Base-by-base conservation (phyloP, 2,888 invertebrate genomes). In the Parascotia fuliginaria region DNA sequence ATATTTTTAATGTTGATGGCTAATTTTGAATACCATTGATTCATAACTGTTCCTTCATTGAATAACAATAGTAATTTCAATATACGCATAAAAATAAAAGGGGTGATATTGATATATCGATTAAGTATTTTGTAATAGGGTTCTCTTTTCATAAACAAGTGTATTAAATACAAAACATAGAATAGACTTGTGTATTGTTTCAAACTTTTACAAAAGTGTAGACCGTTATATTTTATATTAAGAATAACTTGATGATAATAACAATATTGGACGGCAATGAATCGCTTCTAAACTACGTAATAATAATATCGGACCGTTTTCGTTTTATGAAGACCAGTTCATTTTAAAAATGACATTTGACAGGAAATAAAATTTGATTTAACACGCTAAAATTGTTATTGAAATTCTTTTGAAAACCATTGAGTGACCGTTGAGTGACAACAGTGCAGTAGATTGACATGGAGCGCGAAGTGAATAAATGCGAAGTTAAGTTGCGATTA, bases 381-480 rank as follows among this genome's bases (percentile, higher is more conserved):
- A 81, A 76, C 76, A 59, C 60, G 53, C 62, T 61, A 68, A 73
- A 70, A 65, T 74, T 65, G 47, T 71, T 73, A 79, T 79, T 76
- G 65, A 70, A 71, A 44, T 78, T 77, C 73, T 79, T 73, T 71
- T 60, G 60, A 78, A 79, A 82, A 83, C 84, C 79, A 79, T 86
- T 77, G 78, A 79, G 67, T 89, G 89, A 88, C 87, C 87, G 83
- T 85, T 88, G 89, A 89, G 81, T 89, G 90, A 88, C 89, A 82
- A 67, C 70, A 55, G 75, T 67, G 40, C 70, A 77, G 68, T 72
- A 73, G 73, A 71, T 79, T 82, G 86, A 80, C 82, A 72, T 66
- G 72, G 60, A 70, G 72, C 79, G 72, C 67, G 71, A 60, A 69
- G 74, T 79, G 79, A 78, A 77, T 85, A 78, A 83, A 81, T 73